phyloP scores from a whole-genome alignment of 1,140 invertebrate species.

The Calliphora vicina region DNA sequence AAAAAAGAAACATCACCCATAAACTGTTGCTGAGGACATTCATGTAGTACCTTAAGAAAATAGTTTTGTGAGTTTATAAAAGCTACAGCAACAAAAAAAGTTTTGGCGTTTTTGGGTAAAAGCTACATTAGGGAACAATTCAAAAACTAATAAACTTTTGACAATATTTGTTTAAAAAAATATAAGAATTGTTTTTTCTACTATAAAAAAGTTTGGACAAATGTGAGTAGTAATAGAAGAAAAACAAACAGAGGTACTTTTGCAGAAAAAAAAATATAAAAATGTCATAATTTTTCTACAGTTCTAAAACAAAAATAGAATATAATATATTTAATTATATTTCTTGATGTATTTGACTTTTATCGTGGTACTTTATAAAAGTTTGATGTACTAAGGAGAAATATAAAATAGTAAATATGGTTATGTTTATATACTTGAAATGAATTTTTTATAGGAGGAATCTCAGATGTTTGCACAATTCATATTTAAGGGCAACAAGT shows the following conservation, averaged over 20 bases:
- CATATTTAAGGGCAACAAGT: no score
- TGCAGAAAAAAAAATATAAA: neutral
- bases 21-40: constrained; percentile 28
- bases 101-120: neutral
- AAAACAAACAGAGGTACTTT: no score
- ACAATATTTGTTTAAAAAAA: neutral
- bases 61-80: constrained; percentile 13
- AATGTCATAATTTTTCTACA: neutral
- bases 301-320: neutral
- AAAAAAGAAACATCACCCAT: neutral
- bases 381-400: no score
- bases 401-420: no score
- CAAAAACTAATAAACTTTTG: neutral
- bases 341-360: neutral
- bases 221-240: neutral
- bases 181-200: neutral
- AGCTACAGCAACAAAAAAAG: neutral
- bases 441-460: no score
- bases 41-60: constrained; percentile 14
- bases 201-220: neutral
- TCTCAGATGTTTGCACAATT: no score
- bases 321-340: neutral
- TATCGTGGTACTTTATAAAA: neutral
- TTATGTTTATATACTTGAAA: no score
- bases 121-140: constrained; percentile 29